Evolutionary conservation across 2,113 vertebrate genomes (phyloP).

Genomic region (Anolis carolinensis): DNA sequence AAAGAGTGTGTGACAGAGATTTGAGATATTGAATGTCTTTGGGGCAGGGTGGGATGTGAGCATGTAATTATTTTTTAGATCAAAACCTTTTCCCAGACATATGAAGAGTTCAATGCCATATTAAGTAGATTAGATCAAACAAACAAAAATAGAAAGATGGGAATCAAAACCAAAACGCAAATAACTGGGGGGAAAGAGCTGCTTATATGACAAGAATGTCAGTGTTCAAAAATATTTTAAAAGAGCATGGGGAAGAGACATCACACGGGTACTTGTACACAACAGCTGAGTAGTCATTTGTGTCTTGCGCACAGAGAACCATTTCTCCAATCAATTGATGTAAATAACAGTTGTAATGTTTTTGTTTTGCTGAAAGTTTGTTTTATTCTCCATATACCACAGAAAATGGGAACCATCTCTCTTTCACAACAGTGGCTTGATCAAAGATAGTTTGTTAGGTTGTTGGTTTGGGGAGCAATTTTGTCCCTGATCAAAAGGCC

Average conservation of each 20-base stretch:
- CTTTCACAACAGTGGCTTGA: neutral
- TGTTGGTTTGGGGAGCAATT: conserved; percentile 14
- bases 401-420: conserved; percentile 17
- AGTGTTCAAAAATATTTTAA: neutral
- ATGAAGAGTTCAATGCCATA: neutral
- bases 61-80: neutral
- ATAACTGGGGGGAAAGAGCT: neutral
- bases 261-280: neutral
- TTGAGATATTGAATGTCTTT: neutral
- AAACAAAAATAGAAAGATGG: neutral
- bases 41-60: neutral
- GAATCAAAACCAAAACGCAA: neutral
- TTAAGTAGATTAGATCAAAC: neutral
- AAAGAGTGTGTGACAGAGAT: neutral
- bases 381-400: neutral
- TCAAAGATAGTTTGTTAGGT: neutral
- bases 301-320: neutral
- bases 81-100: neutral
- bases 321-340: neutral
- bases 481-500: conserved; percentile 10
- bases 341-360: neutral
- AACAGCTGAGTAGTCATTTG: neutral
- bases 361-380: neutral
- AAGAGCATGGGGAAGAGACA: neutral
- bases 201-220: neutral